These are phyloP conservation scores for Eudasyphora cyanicolor DNA, from an alignment of 2,888 invertebrate genomes.

Conservation along the genomic window DNA sequence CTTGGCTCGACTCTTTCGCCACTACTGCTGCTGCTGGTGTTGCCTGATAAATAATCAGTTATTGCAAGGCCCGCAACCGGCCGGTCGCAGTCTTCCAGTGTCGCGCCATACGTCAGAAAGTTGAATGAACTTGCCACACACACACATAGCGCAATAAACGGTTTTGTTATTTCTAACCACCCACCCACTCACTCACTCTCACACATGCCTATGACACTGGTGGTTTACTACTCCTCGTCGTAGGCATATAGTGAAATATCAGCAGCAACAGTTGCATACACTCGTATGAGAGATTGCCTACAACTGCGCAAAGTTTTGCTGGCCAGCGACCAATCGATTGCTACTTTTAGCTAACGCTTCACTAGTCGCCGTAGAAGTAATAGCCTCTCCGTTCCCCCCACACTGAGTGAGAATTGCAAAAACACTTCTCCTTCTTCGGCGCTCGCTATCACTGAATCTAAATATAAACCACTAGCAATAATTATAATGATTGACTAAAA, in stretches of 20 bases:
- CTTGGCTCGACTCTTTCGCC: not conserved
- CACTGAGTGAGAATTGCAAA: not conserved
- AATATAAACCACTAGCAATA: conserved; percentile 44
- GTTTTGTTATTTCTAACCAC: not conserved
- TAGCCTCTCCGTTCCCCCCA: not conserved
- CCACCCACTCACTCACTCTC: not conserved
- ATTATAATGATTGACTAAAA: conserved; percentile 43
- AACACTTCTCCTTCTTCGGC: not conserved
- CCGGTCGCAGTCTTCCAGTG: conserved; percentile 41
- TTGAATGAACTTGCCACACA: conserved; percentile 63
- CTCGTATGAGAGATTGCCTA: not conserved
- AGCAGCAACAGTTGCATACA: not conserved
- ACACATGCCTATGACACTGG: conserved; percentile 39
- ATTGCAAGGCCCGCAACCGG: not conserved
- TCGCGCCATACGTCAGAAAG: conserved; percentile 65
- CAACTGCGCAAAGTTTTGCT: not conserved
- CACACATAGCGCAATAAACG: not conserved
- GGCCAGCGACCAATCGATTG: not conserved
- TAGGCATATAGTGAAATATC: conserved; percentile 25
- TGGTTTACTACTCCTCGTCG: conserved; percentile 57
- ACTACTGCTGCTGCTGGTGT: not conserved
- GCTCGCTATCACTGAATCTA: conserved; percentile 49
- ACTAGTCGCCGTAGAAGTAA: not conserved
- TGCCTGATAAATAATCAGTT: not conserved
- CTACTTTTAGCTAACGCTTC: not conserved